Evolutionary conservation across 2,113 vertebrate genomes (phyloP).

Genomic region (Bufo bufo): DNA sequence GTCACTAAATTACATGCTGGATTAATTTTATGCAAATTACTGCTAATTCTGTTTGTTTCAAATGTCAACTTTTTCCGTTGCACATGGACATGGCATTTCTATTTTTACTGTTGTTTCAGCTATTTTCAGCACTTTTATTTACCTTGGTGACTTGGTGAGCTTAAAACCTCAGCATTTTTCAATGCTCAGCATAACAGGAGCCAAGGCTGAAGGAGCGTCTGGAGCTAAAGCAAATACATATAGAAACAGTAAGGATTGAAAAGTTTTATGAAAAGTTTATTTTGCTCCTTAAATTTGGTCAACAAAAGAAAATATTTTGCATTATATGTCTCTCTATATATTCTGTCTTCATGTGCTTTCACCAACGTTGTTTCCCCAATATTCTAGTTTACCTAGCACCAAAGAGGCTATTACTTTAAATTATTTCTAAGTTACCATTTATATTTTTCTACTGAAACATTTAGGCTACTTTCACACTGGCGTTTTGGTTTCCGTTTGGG

Average conservation of each 20-base stretch:
- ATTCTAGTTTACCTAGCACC: too few species aligned
- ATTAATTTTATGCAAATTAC: slow-evolving; percentile 49
- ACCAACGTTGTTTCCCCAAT: too few species aligned
- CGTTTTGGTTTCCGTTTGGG: too few species aligned
- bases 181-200: slow-evolving; percentile 23
- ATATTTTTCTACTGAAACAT: too few species aligned
- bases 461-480: too few species aligned
- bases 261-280: background rate
- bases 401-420: too few species aligned
- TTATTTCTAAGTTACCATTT: too few species aligned
- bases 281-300: background rate
- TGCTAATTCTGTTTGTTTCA: slow-evolving; percentile 28
- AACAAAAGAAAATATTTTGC: background rate
- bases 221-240: slow-evolving; percentile 6
- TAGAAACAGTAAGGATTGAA: background rate
- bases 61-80: slow-evolving; percentile 55
- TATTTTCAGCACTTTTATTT: slow-evolving; percentile 41
- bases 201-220: background rate
- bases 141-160: slow-evolving; percentile 43
- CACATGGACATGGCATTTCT: slow-evolving; percentile 39
- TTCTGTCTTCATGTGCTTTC: too few species aligned
- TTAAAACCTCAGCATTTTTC: slow-evolving; percentile 45
- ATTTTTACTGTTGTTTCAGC: slow-evolving; percentile 42
- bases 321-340: too few species aligned
- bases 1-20: slow-evolving; percentile 37